Conservation (phyloP, 2,888 invertebrate species). For the Amblyjoppa fuscipennis region DNA sequence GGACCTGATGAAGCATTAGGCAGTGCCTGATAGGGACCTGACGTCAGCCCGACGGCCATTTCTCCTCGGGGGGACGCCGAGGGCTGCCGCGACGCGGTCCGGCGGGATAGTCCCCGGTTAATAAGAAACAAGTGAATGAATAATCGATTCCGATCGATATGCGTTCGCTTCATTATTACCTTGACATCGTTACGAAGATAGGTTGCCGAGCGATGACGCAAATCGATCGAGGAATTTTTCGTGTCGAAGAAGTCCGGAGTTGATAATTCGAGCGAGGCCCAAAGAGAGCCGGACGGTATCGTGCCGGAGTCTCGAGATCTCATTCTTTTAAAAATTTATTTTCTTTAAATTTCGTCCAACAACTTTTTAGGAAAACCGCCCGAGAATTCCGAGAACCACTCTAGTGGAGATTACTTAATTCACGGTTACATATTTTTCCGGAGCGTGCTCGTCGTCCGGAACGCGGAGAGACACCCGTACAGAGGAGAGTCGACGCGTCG, state of each 20-base stretch:
- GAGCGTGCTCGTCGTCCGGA: background rate
- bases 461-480: background rate
- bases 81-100: background rate
- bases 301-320: background rate
- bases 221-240: slow-evolving; percentile 7
- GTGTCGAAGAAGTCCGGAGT: background rate
- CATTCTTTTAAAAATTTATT: too few relatives aligned
- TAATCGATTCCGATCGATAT: slow-evolving; percentile 32
- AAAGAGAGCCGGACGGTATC: background rate
- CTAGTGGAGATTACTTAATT: background rate
- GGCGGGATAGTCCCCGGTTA: background rate
- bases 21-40: too few relatives aligned
- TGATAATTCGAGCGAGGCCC: background rate
- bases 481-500: slow-evolving; percentile 27
- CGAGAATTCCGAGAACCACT: too few relatives aligned
- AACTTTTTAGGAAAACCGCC: too few relatives aligned
- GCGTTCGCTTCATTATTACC: slow-evolving; percentile 24
- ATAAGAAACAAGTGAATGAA: slow-evolving; percentile 22
- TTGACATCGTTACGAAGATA: slow-evolving; percentile 46
- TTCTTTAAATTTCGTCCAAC: too few relatives aligned
- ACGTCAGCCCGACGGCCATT: too few relatives aligned
- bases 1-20: too few relatives aligned
- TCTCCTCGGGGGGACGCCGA: background rate
- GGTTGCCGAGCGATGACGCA: slow-evolving; percentile 30
- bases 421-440: background rate